Percentiles rank a stretch among this genome's conserved stretches.
These are phyloP conservation scores for Protosalanx chinensis DNA, from an alignment of 2,797 vertebrate genomes.

Conservation along the genomic window DNA sequence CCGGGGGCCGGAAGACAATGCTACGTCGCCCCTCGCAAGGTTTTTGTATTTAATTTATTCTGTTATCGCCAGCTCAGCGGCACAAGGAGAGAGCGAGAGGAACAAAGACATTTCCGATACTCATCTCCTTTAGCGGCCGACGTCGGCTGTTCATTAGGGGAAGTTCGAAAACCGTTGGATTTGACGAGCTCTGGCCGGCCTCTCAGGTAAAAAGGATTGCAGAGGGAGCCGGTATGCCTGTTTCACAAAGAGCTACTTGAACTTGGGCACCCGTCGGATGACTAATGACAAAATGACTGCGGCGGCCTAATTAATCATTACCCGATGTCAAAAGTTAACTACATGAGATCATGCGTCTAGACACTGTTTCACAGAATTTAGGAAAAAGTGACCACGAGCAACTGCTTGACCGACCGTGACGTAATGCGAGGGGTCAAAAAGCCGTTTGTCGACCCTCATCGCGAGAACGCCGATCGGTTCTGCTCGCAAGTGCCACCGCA, in stretches of 20 bases:
- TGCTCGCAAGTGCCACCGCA: background rate
- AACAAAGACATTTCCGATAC: conserved; percentile 40
- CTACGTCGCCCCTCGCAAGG: background rate
- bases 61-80: conserved; percentile 7
- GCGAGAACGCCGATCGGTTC: background rate
- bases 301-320: conserved; percentile 68
- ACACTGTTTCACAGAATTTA: conserved; percentile 1
- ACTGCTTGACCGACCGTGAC: background rate
- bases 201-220: conserved; percentile 33
- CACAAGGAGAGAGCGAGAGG: conserved; percentile 7
- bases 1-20: background rate
- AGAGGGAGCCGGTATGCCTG: conserved; percentile 11
- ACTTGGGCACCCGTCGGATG: conserved; percentile 51
- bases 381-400: background rate
- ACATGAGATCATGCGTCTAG: conserved; percentile 52
- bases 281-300: conserved; percentile 52
- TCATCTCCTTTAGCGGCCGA: conserved; percentile 43
- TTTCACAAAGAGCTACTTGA: conserved; percentile 49
- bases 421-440: background rate
- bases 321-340: conserved; percentile 58
- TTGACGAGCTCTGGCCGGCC: conserved; percentile 29
- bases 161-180: conserved; percentile 20
- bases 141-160: conserved; percentile 49
- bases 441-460: background rate
- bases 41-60: no score